Base-by-base conservation (phyloP, 2,797 vertebrate species). In the Arvicola amphibius region DNA sequence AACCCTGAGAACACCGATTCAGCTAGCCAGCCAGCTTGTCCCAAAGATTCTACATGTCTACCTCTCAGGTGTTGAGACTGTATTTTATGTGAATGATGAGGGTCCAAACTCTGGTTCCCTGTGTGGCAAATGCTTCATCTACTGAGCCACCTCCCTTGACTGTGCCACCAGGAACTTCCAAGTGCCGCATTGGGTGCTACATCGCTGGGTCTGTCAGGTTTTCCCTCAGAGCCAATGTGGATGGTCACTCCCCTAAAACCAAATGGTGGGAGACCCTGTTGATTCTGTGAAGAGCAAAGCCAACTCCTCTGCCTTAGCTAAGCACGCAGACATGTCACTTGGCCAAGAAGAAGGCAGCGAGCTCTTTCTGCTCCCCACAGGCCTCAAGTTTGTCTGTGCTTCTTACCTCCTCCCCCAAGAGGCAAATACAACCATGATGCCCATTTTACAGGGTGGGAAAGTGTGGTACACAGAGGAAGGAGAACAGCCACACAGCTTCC, bases 241-340 rank as follows among this genome's bases (percentile, higher is more conserved):
- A 16, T 5, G 5, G 46, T 17, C 21, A 8, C 25, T 29, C 5
- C 43, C 6, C 7, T 19, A 48, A 5, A 67, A 25, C 0, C 77
- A 12, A 16, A 40, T 16, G 4, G 6, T 0, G 5, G n/a, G 0
- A 13, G 34, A 53, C 1, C 6, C 71, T 25, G 4, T 56, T 0
- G 12, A 12, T 53, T 63, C 37, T 13, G 32, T 51, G 14, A 32
- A 8, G 16, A 59, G 6, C n/a, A 12, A 59, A 34, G 40, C 23
- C 2, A 9, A 17, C 79, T 65, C 78, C 32, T 3, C 46, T 1
- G 0, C 16, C 61, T 34, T 48, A 0, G 1, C 21, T 48, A 59
- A 59, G 10, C 37, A 14, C 9, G 0, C 27, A 37, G 51, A 37
- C 34, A 25, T 1, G 1, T 2, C 9, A 0, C 0, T 1, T 29